Base-by-base conservation (phyloP, 2,888 invertebrate genomes). In the Petrolisthes cinctipes region DNA sequence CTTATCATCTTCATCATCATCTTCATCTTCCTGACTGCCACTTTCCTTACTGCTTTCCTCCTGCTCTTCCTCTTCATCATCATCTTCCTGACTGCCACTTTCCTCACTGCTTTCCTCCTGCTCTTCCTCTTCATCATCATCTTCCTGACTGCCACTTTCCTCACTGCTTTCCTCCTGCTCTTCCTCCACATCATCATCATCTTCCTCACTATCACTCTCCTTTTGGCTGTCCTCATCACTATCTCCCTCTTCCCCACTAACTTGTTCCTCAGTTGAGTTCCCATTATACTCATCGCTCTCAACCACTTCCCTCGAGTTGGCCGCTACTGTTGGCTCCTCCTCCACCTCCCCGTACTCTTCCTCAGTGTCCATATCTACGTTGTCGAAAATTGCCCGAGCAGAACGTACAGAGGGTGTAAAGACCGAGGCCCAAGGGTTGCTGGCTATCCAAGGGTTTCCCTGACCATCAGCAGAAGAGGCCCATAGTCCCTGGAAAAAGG, bases 171-270 rank as follows among this genome's bases (percentile, higher is more conserved):
- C 71, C 14, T 71, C 71, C 71, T 71, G n/a, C 71, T 71, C 71
- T 71, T 71, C 71, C n/a, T 71, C 71, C 71, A n/a, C 71, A n/a
- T 71, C 71, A 71, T 71, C 20, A n/a, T 71, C 71, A 71, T 71
- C 71, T n/a, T 71, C 71, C 4, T 71, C 71, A 17, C 20, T 6
- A 7, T 71, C 71, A 71, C n/a, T 20, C 71, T 4, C 71, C 17
- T 71, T 14, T 3, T 20, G n/a, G 14, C 6, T n/a, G 14, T n/a
- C 20, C 20, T n/a, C 6, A 20, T n/a, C 71, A 71, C 20, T 37
- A 0, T 37, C 37, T 2, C 2, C 37, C 37, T 37, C 37, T 37
- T 37, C 37, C 37, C 37, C 37, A 37, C 37, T 37, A 37, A 37
- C 37, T 37, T 71, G n/a, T 7, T 71, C 71, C 71, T 71, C 71